Evolutionary conservation across 2,113 vertebrate genomes (phyloP).

Genomic region (Pteronura brasiliensis): DNA sequence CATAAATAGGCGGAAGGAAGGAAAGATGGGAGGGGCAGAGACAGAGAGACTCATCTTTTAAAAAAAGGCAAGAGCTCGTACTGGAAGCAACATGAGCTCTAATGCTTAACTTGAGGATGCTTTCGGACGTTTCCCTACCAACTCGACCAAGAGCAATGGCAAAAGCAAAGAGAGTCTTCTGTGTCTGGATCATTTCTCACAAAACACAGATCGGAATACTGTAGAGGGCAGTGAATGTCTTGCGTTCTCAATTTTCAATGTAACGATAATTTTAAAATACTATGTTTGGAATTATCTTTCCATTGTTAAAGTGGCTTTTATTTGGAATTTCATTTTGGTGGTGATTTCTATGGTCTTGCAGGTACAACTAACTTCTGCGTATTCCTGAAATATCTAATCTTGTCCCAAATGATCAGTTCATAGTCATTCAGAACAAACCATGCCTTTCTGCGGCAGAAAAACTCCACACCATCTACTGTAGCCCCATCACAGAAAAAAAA

Average conservation of each 20-base stretch:
- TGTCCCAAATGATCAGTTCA: not conserved
- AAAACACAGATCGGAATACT: not conserved
- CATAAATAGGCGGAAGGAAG: no score
- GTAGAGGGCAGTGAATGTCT: not conserved
- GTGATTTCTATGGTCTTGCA: not conserved
- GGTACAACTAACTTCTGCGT: not conserved
- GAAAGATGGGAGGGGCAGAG: no score
- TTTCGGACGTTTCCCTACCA: not conserved
- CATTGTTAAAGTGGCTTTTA: not conserved
- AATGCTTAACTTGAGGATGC: rapidly evolving
- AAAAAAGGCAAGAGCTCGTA: not conserved
- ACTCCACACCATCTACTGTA: not conserved
- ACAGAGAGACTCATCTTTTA: not conserved
- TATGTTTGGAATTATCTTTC: not conserved
- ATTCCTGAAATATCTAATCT: not conserved
- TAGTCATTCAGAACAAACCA: not conserved
- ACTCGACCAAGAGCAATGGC: not conserved
- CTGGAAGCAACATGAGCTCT: not conserved
- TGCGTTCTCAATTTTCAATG: not conserved
- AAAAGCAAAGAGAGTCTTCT: not conserved
- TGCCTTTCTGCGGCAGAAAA: not conserved
- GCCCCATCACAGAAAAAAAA: not conserved
- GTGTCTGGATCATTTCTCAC: not conserved
- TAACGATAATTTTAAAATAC: not conserved
- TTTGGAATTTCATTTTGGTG: not conserved